Conservation (phyloP, 2,888 invertebrate species). For the Aspidiotus rigidus region DNA sequence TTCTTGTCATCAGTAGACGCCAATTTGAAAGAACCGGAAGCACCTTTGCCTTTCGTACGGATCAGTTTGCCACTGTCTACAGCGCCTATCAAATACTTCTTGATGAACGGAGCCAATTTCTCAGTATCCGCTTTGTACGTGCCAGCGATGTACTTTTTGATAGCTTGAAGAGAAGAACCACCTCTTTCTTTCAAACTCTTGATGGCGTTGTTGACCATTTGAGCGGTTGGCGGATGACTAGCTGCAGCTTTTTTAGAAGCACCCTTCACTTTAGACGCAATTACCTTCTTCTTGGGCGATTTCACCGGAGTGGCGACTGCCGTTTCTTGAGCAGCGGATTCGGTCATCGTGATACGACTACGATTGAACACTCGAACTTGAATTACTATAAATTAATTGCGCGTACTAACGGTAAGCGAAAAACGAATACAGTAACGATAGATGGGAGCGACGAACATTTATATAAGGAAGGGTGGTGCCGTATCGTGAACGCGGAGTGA, state of each 20-base stretch:
- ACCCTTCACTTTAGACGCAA: slow-evolving; percentile 31
- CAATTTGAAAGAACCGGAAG: slow-evolving; percentile 22
- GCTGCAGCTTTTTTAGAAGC: slow-evolving; percentile 40
- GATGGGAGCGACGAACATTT: too few relatives aligned
- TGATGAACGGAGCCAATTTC: slow-evolving; percentile 51
- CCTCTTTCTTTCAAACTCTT: slow-evolving; percentile 42
- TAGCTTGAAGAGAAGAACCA: slow-evolving; percentile 48
- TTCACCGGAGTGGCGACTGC: slow-evolving; percentile 35
- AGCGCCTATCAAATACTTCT: slow-evolving; percentile 50
- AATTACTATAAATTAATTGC: too few relatives aligned
- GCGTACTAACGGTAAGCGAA: too few relatives aligned
- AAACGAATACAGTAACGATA: too few relatives aligned
- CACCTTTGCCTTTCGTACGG: slow-evolving; percentile 24
- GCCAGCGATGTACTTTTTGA: slow-evolving; percentile 54
- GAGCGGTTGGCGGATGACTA: slow-evolving; percentile 46
- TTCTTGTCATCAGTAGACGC: background rate
- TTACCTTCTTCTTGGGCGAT: slow-evolving; percentile 35
- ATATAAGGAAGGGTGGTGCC: too few relatives aligned
- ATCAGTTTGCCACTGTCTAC: slow-evolving; percentile 42
- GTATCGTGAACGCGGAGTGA: too few relatives aligned
- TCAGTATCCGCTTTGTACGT: slow-evolving; percentile 53
- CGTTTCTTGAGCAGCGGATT: background rate
- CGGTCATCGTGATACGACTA: slow-evolving; percentile 15
- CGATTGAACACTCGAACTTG: too few relatives aligned
- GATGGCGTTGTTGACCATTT: slow-evolving; percentile 52